These are phyloP conservation scores for Manacus vitellinus DNA, from an alignment of 2,113 vertebrate species.

Conservation along the genomic window DNA sequence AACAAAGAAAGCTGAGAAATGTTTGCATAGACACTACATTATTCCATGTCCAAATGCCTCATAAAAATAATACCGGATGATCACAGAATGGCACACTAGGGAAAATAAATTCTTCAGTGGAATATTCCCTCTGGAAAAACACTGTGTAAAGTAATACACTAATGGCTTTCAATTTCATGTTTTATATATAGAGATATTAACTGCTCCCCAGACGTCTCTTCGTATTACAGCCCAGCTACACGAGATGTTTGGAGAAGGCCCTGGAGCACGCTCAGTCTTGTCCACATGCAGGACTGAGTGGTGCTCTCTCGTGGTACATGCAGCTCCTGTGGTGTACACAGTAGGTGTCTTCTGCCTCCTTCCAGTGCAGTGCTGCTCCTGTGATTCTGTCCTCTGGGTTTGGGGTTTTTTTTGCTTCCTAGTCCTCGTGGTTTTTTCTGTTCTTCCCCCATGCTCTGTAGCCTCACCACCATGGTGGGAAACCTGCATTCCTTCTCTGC, in stretches of 20 bases:
- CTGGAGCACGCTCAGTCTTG: not conserved
- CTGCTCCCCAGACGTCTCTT: slow-evolving; percentile 70
- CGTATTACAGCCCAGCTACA: slow-evolving; percentile 62
- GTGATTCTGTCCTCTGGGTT: not conserved
- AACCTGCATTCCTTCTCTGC: slow-evolving; percentile 9
- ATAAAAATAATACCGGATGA: slow-evolving; percentile 74
- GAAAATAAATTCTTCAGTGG: slow-evolving; percentile 68
- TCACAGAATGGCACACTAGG: slow-evolving; percentile 57
- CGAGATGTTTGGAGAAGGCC: slow-evolving; percentile 39
- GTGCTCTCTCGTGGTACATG: not conserved
- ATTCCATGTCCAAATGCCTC: slow-evolving; percentile 74
- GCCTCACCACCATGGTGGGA: not conserved
- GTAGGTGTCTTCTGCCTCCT: not conserved
- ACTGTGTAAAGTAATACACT: slow-evolving; percentile 73
- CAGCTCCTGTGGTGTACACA: not conserved
- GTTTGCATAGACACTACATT: slow-evolving; percentile 77
- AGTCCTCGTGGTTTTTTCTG: not conserved
- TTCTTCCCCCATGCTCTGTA: not conserved
- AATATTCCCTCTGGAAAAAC: slow-evolving; percentile 71
- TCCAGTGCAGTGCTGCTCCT: not conserved
- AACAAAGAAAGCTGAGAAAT: slow-evolving; percentile 76
- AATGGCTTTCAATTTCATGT: slow-evolving; percentile 75
- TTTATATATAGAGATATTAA: slow-evolving; percentile 72
- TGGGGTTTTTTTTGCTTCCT: not conserved
- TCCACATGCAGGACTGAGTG: not conserved